A percentile compares a stretch with the other conserved stretches of the same genome.
Conservation (phyloP, 2,888 invertebrate genomes). For the Frankliniella fusca region DNA sequence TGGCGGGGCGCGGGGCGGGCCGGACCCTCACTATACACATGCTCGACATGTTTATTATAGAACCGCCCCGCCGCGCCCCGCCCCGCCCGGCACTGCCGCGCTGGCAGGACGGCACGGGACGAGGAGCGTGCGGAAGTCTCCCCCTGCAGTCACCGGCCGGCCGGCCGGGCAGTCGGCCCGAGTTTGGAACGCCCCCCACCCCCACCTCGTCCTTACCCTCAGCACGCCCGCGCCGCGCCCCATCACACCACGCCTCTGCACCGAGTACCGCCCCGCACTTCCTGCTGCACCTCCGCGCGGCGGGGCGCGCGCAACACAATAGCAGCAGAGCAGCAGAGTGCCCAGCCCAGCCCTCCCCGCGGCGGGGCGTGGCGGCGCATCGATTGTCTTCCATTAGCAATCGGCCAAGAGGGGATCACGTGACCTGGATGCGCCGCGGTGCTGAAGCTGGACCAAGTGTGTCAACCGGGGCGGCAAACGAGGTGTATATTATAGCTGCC, state of each 20-base stretch:
- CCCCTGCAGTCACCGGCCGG: neutral
- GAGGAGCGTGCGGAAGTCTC: neutral
- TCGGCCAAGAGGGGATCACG: slow-evolving; percentile 1
- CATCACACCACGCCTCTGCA: neutral
- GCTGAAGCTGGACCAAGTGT: too few relatives aligned
- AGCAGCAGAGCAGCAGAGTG: too few relatives aligned
- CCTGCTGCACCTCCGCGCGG: neutral
- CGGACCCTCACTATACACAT: neutral
- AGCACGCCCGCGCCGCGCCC: neutral
- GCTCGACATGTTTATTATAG: too few relatives aligned
- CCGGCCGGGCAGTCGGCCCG: neutral
- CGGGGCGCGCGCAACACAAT: too few relatives aligned
- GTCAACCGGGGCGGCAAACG: too few relatives aligned
- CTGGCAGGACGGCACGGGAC: neutral
- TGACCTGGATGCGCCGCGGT: neutral
- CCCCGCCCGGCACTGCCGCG: neutral
- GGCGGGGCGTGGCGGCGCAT: neutral
- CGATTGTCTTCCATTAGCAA: slow-evolving; percentile 20
- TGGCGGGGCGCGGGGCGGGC: neutral
- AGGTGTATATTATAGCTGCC: too few relatives aligned
- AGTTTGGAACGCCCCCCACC: neutral
- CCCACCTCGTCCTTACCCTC: too few relatives aligned
- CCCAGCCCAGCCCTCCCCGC: neutral
- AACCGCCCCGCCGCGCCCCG: neutral
- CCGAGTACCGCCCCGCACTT: slow-evolving; percentile 5